Base-by-base conservation (phyloP, 2,113 vertebrate genomes). In the Strigops habroptila region DNA sequence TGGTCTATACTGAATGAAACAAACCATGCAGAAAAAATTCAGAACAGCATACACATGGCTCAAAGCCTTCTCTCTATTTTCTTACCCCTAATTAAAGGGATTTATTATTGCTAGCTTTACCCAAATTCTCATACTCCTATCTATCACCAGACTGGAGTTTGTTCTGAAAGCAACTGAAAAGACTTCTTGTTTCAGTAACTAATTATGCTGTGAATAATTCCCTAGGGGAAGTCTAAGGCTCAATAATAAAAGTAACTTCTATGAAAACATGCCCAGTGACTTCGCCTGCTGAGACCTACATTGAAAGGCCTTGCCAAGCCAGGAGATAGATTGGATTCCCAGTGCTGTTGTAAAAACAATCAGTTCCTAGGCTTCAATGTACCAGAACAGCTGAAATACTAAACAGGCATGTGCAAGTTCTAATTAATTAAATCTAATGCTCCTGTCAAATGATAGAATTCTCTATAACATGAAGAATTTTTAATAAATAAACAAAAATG, bases 321-420 rank as follows among this genome's bases (percentile, higher is more conserved):
- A 90, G 81, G 73, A 96, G 83, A 81, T 83, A 96, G 65, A 96
- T 93, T 96, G 46, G 69, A 93, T 91, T 97, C 44, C 63, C 86
- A 81, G 69, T 31, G 92, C 87, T 93, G 67, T 82, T 91, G 86
- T 30, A 94, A 75, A 81, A 97, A 59, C 49, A 96, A 79, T 96
- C 80, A 64, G 33, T 97, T 96, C 89, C 59, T 68, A 90, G 62
- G 37, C 28, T 95, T 57, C 91, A 75, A 14, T 85, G 71, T 78
- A 86, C 30, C 46, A 93, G 74, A 91, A 63, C 23, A 88, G n/a
- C 31, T 75, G 43, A 96, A 91, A 90, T 48, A 78, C 21, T 41
- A 81, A 77, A 95, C 18, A 90, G 41, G 9, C 60, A 86, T 49
- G 44, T 94, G 79, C n/a, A 82, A 77, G 41, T 96, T 55, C 53